Evolutionary conservation across 2,113 vertebrate species (phyloP).

Genomic region (Bubo blakistoni): DNA sequence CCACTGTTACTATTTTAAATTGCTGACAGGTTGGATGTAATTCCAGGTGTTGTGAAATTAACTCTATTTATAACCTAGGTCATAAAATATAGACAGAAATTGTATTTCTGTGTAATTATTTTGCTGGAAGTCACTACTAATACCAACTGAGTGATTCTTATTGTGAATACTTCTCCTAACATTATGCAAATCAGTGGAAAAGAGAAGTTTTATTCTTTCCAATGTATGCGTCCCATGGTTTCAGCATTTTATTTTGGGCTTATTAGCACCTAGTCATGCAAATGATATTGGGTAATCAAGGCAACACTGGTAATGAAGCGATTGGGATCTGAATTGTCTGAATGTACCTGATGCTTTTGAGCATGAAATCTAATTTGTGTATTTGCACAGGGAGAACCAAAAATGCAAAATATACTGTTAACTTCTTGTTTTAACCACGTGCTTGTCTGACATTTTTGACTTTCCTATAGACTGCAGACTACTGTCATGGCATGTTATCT

Average conservation of each 20-base stretch:
- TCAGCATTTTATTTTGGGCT: conserved; percentile 1
- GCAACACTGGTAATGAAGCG: conserved; percentile 14
- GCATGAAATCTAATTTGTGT: conserved; percentile 40
- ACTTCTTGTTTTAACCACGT: neutral
- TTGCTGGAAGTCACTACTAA: neutral
- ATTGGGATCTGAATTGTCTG: neutral
- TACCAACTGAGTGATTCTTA: neutral
- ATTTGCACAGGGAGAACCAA: neutral
- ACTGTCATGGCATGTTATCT: neutral
- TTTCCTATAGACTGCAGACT: neutral
- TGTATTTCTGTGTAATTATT: neutral
- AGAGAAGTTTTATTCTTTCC: neutral
- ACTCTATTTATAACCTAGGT: neutral
- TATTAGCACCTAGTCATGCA: conserved; percentile 53
- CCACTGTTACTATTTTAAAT: conserved; percentile 15
- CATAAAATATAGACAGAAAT: neutral
- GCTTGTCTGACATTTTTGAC: neutral
- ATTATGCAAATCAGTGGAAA: neutral
- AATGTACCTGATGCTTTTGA: neutral
- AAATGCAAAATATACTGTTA: neutral
- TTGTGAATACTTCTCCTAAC: neutral
- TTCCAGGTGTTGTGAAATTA: neutral
- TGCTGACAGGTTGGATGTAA: neutral
- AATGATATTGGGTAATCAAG: conserved; percentile 44
- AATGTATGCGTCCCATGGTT: neutral